Conservation (phyloP, 2,113 vertebrate species). For the Chinchilla lanigera region DNA sequence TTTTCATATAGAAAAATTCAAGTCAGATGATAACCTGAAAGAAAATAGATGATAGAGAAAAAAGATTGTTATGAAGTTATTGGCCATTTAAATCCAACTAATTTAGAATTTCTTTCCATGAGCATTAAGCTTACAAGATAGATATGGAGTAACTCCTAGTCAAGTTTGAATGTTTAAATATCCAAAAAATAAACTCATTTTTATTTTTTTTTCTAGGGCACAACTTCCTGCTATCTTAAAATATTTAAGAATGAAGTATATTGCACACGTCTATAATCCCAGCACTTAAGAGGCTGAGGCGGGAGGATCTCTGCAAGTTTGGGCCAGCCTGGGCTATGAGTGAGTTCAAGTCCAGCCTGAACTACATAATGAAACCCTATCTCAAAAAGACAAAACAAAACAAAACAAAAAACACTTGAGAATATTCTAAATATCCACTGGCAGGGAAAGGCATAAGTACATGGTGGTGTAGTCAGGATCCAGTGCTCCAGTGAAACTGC, state of each 20-base stretch:
- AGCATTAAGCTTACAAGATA: neutral
- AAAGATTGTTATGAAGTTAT: neutral
- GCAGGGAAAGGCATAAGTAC: neutral
- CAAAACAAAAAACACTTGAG: neutral
- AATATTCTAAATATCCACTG: neutral
- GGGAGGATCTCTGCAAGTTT: neutral
- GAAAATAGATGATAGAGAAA: neutral
- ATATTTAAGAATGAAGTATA: no score
- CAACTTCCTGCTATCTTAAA: neutral
- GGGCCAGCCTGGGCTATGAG: no score
- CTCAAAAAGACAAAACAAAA: neutral
- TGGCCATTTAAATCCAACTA: neutral
- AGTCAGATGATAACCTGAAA: neutral
- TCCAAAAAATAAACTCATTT: neutral
- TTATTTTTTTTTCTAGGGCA: neutral
- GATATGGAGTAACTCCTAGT: neutral
- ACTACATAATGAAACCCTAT: neutral
- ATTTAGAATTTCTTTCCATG: neutral
- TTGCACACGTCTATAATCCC: neutral
- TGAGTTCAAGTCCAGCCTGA: neutral
- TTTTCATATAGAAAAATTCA: conserved; percentile 6
- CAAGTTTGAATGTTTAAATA: conserved; percentile 24
- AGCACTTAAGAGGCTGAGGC: neutral
- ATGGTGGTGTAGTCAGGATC: rapidly evolving
- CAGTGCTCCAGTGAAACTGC: rapidly evolving